Percentiles rank a stretch among this genome's conserved stretches.
phyloP scores from a whole-genome alignment of 2,888 invertebrate species.

The Microctonus aethiopoides region DNA sequence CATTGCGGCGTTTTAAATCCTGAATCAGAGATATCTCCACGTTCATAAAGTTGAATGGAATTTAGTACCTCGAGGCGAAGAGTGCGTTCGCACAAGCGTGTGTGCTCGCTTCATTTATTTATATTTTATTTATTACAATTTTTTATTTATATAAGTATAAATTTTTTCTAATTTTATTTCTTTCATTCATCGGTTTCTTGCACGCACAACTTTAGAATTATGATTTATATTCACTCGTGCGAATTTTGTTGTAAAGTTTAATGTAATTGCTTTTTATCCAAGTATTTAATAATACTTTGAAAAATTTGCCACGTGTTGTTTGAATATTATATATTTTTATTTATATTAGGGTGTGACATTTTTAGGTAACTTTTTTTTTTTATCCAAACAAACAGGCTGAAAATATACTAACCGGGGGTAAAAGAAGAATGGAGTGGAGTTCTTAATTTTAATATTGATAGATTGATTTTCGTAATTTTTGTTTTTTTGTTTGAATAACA shows the following conservation, averaged over 20 bases:
- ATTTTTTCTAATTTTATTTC: too few species aligned
- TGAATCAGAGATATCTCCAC: conserved; percentile 52
- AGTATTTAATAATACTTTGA: conserved; percentile 3
- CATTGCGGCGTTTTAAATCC: conserved; percentile 50
- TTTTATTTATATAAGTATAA: not conserved
- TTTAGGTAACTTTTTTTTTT: too few species aligned
- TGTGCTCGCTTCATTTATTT: not conserved
- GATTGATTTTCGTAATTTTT: too few species aligned
- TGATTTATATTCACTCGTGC: not conserved
- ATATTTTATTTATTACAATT: not conserved
- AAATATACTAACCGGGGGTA: too few species aligned
- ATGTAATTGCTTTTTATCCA: not conserved
- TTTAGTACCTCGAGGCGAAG: conserved; percentile 18
- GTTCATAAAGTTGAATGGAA: conserved; percentile 49
- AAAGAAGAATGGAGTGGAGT: too few species aligned
- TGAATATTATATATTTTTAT: too few species aligned
- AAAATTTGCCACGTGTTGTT: conserved; percentile 49
- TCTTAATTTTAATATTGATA: too few species aligned
- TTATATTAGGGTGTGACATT: too few species aligned
- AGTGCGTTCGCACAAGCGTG: conserved; percentile 3
- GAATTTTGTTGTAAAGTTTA: not conserved
- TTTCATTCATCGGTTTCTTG: too few species aligned
- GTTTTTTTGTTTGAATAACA: too few species aligned
- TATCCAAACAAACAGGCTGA: too few species aligned
- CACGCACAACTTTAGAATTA: not conserved